phyloP scores from a whole-genome alignment of 2,888 invertebrate species.

The Cryptus viduatorius region DNA sequence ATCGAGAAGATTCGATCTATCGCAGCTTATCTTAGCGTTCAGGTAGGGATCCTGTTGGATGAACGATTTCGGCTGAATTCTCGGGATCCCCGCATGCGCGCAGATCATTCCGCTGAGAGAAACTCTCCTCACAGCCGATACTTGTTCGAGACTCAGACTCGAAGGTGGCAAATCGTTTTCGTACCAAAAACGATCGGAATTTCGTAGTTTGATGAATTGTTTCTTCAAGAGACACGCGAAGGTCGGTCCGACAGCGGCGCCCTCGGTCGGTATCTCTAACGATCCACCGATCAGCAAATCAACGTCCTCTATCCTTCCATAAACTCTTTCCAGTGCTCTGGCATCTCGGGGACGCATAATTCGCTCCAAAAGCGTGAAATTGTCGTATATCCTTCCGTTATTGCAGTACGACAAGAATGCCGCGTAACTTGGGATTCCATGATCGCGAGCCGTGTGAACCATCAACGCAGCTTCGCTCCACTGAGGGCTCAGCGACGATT shows the following conservation, averaged over 20 bases:
- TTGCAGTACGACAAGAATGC: constrained; percentile 88
- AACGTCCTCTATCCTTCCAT: constrained; percentile 90
- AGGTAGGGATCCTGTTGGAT: constrained; percentile 94
- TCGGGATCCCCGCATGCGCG: constrained; percentile 89
- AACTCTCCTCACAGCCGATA: constrained; percentile 92
- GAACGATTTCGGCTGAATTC: constrained; percentile 94
- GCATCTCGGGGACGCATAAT: constrained; percentile 75
- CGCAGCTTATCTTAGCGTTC: constrained; percentile 90
- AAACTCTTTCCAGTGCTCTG: constrained; percentile 76
- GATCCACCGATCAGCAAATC: constrained; percentile 94
- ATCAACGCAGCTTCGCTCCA: constrained; percentile 84
- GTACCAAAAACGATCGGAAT: constrained; percentile 97
- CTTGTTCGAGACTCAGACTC: constrained; percentile 91
- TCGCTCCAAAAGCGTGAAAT: constrained; percentile 76
- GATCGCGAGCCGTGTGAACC: constrained; percentile 90
- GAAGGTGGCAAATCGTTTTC: constrained; percentile 97
- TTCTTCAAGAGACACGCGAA: constrained; percentile 94
- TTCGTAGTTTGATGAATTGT: constrained; percentile 93
- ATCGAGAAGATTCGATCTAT: constrained; percentile 90
- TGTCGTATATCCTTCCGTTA: constrained; percentile 49
- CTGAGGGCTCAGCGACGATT: constrained; percentile 77
- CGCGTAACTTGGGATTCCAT: constrained; percentile 92
- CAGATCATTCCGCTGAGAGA: constrained; percentile 93
- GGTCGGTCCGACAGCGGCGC: constrained; percentile 94
- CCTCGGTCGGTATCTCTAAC: constrained; percentile 92